Conservation (phyloP, 1,140 invertebrate genomes). For the Leptinotarsa undecemlineata region DNA sequence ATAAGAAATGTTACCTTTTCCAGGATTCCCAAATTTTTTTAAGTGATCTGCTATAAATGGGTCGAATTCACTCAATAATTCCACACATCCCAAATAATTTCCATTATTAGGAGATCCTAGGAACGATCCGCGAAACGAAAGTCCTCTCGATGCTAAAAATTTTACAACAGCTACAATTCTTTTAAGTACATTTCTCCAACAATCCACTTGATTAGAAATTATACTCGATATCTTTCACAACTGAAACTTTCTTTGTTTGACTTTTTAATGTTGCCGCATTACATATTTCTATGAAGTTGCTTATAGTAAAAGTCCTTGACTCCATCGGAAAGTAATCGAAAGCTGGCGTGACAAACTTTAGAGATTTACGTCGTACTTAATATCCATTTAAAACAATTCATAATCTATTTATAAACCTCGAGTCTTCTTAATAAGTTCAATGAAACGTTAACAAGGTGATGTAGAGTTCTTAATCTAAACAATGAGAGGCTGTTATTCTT, state of each 20-base stretch:
- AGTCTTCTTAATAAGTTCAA: neutral
- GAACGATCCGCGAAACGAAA: conserved; percentile 8
- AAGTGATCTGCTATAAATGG: conserved; percentile 27
- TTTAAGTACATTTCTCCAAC: conserved; percentile 27
- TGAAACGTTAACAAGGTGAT: conserved; percentile 5
- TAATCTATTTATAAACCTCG: neutral
- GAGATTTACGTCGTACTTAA: neutral
- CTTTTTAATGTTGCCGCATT: too few relatives aligned
- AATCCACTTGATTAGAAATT: neutral
- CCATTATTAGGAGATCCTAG: conserved; percentile 27
- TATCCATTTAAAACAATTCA: conserved; percentile 1
- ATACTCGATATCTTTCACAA: too few relatives aligned
- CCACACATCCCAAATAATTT: conserved; percentile 27
- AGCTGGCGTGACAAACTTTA: neutral
- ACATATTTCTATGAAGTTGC: too few relatives aligned
- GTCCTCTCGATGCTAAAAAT: conserved; percentile 24
- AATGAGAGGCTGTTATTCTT: neutral
- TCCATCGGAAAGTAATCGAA: neutral
- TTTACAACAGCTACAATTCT: neutral
- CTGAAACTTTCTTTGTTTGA: too few relatives aligned
- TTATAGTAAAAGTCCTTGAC: too few relatives aligned
- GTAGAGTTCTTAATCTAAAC: conserved; percentile 6
- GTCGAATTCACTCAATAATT: conserved; percentile 28
- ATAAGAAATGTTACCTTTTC: conserved; percentile 35
- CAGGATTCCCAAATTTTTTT: conserved; percentile 26